Base-by-base conservation (phyloP, 2,113 vertebrate genomes). In the Podarcis raffonei region DNA sequence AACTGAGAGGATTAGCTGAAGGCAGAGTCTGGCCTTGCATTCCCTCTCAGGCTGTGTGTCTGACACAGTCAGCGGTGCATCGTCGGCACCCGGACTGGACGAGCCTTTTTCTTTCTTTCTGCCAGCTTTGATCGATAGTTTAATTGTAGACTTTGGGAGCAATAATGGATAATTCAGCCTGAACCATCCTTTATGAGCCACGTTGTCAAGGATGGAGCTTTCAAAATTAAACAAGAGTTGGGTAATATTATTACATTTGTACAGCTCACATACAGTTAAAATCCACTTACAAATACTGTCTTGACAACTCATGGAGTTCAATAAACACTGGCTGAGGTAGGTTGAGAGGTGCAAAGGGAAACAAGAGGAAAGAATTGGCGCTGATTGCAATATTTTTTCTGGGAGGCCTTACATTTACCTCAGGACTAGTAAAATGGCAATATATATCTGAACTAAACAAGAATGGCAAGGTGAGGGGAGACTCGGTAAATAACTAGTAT, bases 121-220 rank as follows among this genome's bases (percentile, higher is more conserved):
- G 97, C 96, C 97, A 97, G 95, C 84, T 97, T 97, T 97, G 97
- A 98, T 97, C 93, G 97, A 98, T 98, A 96, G 96, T 97, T 97
- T 97, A 97, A 97, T 97, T 97, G 97, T 97, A 97, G 97, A 97
- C 97, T 97, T 97, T 96, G 95, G 96, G 96, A 97, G 95, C 96
- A 96, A 96, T 96, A 97, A 97, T 96, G 95, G 97, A 97, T 97
- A 97, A 97, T 98, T 97, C 95, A 20, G 95, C 97, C 93, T 96
- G 95, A 97, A 97, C 96, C 83, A 96, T 97, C 96, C 95, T 96
- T 97, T 97, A 97, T 95, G 94, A 96, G 92, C 62, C 3, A 87
- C 95, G 94, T 84, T 96, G 94, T 96, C 94, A 93, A 94, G 95
- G 91, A 97, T 91, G 89, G 92, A 96, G 94, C 95, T 94, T 96